Percentiles rank a stretch among this genome's conserved stretches.
Conservation (phyloP, 2,113 vertebrate genomes). For the Vulpes ferrilata region DNA sequence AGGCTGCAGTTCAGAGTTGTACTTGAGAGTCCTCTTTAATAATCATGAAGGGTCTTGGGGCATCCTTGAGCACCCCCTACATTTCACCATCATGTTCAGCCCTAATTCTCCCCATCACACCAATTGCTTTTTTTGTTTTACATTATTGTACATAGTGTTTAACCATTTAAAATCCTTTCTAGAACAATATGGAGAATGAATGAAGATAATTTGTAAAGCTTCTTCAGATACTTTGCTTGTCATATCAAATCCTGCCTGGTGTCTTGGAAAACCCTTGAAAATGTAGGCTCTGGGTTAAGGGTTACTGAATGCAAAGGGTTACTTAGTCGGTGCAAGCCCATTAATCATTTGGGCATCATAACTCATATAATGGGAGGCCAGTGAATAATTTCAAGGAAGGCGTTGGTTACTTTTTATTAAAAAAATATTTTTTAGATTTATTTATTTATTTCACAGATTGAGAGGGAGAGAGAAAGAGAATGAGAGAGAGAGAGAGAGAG, state of each 20-base stretch:
- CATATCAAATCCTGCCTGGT: background rate
- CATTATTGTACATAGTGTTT: background rate
- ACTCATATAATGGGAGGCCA: background rate
- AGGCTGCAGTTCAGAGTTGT: background rate
- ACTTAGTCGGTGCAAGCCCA: constrained; percentile 2
- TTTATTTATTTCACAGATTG: background rate
- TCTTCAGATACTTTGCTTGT: background rate
- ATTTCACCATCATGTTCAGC: background rate
- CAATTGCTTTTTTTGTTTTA: constrained; percentile 48
- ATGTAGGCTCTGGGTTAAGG: background rate
- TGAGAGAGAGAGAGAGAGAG: background rate
- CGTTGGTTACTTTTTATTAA: background rate
- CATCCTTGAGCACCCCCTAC: background rate
- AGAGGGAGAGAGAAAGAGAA: background rate
- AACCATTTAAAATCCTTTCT: constrained; percentile 40
- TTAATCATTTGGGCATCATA: background rate
- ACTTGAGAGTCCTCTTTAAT: background rate
- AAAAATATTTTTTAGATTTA: background rate
- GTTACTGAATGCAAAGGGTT: background rate
- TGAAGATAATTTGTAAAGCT: constrained; percentile 14
- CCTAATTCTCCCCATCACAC: background rate
- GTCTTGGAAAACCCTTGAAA: constrained; percentile 1
- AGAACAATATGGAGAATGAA: constrained; percentile 15
- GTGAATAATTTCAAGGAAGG: constrained; percentile 44
- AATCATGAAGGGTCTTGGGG: background rate